Evolutionary conservation across 2,797 vertebrate species (phyloP), one percentile per base, ranked within the genome.

Genomic region (Telmatherina bonti): DNA sequence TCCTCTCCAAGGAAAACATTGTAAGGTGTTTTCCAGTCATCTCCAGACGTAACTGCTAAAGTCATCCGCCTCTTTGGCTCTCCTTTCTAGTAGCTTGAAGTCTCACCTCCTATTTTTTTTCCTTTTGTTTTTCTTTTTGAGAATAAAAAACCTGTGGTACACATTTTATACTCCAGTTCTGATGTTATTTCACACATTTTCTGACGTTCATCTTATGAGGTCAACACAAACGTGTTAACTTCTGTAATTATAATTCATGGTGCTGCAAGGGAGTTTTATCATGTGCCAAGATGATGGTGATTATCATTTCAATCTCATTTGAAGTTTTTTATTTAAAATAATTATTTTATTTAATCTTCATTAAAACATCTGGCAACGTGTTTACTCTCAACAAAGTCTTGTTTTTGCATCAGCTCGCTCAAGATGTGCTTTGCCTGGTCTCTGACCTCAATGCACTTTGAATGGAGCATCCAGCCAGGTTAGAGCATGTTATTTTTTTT

Each of bases 91-190:
- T 83, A 87, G 86, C 82, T 87, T 76, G 67, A 80, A 72, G 79
- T 77, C 78, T 82, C 86, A 83, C 84, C 80, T 22, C 2, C 20
- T 61, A 41, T 22, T 36, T 43, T 43, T 53, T 18, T 27, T 29
- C 9, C 15, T n/a, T 47, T 18, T 47, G 7, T 51, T 30, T 35
- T 49, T 45, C 68, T 64, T 73, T 57, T 72, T 76, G 26, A 76
- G 60, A 70, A 80, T 77, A 64, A 86, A 73, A 35, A 59, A 89
- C 68, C 80, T 86, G 84, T 85, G 89, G 88, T 92, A 92, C 87
- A 72, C 83, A 79, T 71, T 60, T 70, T 49, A 22, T 61, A 61
- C 73, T 86, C 67, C 68, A 71, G 35, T 74, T 75, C 73, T 57
- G 68, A 60, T 68, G 66, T 87, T 60, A 70, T 85, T 67, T 45